Evolutionary conservation across 2,113 vertebrate genomes (phyloP), one percentile per base, ranked within the genome.

Genomic region (Chunga burmeisteri): DNA sequence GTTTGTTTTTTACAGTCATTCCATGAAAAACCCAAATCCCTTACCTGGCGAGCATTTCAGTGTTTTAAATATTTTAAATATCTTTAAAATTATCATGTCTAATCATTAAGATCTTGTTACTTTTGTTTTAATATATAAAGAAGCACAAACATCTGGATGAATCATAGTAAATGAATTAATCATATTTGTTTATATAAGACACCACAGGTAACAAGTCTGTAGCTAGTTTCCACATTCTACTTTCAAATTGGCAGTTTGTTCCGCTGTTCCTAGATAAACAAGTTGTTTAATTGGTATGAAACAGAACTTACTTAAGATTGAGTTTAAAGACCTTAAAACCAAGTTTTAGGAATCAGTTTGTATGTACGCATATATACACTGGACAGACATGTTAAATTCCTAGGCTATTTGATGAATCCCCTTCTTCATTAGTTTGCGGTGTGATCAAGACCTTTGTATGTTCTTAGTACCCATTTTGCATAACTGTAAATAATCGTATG

Each of bases 11-110:
- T 66, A 75, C 27, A 47, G 27, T 42, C 21, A 70, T 61, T 87
- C 30, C 20, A 44, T 6, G 6, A 18, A 53, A 78, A 74, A 70
- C 18, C 17, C 13, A 58, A 50, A 62, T 81, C 13, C 27, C 32
- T 86, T 88, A 80, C 42, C 16, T 73, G n/a, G 40, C 44, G 78
- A 86, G 25, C 62, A 80, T 32, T 87, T 66, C 20, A 44, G 11
- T 66, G 14, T 89, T 92, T 81, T 67, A 96, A 78, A 32, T 95
- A 81, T 72, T 88, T 93, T 49, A 91, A 92, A 27, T 83, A 30
- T 53, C 19, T 83, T 83, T 23, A 12, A 81, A 77, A 70, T 85
- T 0, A 87, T 75, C 22, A 16, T 63, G 38, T 62, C 32, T 74
- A 68, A 87, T 47, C 11, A 61, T 73, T 85, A 50, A 17, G 42